Evolutionary conservation across 2,113 vertebrate species (phyloP).

Genomic region (Laticauda colubrina): DNA sequence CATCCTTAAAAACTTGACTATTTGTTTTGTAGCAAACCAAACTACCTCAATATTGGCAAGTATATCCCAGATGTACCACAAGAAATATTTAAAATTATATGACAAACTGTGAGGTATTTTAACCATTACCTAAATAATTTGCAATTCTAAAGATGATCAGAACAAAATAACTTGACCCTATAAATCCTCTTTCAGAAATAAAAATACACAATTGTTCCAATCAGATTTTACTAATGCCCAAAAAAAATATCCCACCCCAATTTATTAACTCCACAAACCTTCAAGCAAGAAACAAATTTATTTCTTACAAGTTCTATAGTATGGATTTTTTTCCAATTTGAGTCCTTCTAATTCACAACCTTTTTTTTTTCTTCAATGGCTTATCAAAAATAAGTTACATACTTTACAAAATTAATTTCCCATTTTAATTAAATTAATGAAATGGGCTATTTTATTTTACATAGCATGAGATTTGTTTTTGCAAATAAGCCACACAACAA

Average conservation of each 20-base stretch:
- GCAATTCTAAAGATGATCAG: not conserved
- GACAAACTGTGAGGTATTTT: conserved; percentile 43
- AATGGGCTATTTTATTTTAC: conserved; percentile 36
- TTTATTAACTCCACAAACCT: conserved; percentile 41
- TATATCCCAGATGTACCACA: conserved; percentile 16
- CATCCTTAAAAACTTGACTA: conserved; percentile 38
- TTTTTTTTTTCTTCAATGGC: conserved; percentile 26
- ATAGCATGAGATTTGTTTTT: conserved; percentile 33
- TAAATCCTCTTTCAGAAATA: conserved; percentile 37
- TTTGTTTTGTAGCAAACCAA: conserved; percentile 40
- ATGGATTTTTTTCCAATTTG: conserved; percentile 23
- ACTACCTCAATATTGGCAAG: conserved; percentile 27
- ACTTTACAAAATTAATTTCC: conserved; percentile 43
- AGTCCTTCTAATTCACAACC: conserved; percentile 28
- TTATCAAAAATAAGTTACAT: conserved; percentile 20
- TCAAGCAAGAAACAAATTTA: conserved; percentile 18
- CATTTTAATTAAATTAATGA: conserved; percentile 39
- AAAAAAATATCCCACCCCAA: not conserved
- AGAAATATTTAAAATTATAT: conserved; percentile 42
- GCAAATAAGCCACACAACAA: conserved; percentile 12
- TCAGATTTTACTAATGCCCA: conserved; percentile 31
- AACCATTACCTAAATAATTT: conserved; percentile 12
- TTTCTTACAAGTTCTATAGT: conserved; percentile 47
- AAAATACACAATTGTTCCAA: conserved; percentile 30
- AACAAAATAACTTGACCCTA: conserved; percentile 26